Evolutionary conservation across 2,113 vertebrate genomes (phyloP), one percentile per base, ranked within the genome.

Genomic region (Pseudorasbora parva): DNA sequence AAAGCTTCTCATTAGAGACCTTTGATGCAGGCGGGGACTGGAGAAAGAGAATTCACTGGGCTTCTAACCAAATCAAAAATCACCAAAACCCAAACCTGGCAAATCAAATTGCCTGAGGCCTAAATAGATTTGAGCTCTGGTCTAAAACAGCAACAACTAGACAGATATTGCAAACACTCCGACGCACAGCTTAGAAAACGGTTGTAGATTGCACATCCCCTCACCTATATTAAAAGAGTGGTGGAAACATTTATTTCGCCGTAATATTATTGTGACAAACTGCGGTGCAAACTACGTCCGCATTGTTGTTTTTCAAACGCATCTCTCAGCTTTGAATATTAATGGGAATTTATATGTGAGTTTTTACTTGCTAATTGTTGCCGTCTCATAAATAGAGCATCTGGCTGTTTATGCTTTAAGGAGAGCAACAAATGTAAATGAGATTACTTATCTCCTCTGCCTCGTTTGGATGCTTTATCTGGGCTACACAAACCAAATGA

Each of bases 361-460:
- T 73, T 56, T 85, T 87, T 71, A 78, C 81, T 77, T 81, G 75
- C 74, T 86, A 87, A 84, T 88, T 89, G 85, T 87, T 77, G 62
- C 66, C 76, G 33, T 81, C 78, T 81, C 79, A 77, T 72, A 87
- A 86, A 85, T 71, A 75, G 83, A 85, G 78, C 87, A 88, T 84
- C 83, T 86, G 83, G 83, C 83, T 76, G 71, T 84, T 89, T 85
- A 81, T 83, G 76, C 83, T 86, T 81, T 84, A 89, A 82, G 82
- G 64, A 74, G 54, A 85, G 81, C 87, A 76, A 75, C 59, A 84
- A 82, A 89, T 76, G 62, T 75, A 82, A 77, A 84, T 87, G 41
- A 64, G 78, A 62, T 85, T 77, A 86, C 41, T 79, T 84, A 84
- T 84, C 74, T 66, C 77, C 25, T 81, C 82, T 88, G 69, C 80